Percentiles rank a stretch among this genome's conserved stretches.
Conservation (phyloP, 2,888 invertebrate species). For the Magallana nippona region DNA sequence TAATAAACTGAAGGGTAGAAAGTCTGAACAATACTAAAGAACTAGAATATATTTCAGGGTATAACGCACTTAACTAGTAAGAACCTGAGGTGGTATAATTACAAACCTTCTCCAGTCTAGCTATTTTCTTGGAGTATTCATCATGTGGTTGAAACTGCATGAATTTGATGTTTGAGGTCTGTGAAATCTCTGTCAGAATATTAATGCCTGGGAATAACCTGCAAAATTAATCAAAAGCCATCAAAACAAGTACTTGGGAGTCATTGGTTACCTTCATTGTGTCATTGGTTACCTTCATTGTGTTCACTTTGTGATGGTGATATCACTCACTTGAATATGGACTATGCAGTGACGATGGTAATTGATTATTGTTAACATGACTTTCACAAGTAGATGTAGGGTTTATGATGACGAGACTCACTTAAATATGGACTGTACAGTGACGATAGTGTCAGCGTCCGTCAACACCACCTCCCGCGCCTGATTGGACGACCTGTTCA, state of each 20-base stretch:
- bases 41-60: no score
- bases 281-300: no score
- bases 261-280: no score
- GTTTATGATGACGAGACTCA: constrained; percentile 81
- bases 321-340: no score
- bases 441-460: constrained; percentile 99
- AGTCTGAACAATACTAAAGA: no score
- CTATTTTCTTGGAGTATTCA: constrained; percentile 96
- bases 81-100: not conserved
- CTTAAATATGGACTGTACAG: constrained; percentile 99
- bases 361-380: no score
- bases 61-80: not conserved
- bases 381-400: not conserved
- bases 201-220: constrained; percentile 99
- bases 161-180: constrained; percentile 99
- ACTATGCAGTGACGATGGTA: no score
- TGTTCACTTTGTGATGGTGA: no score
- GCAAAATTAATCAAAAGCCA: constrained; percentile 65
- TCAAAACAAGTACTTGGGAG: not conserved
- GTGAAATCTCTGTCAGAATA: constrained; percentile 97
- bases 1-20: no score
- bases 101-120: constrained; percentile 98
- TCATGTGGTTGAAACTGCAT: constrained; percentile 99
- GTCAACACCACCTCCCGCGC: constrained; percentile 96
- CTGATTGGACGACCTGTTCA: constrained; percentile 94